Evolutionary conservation across 2,888 invertebrate genomes (phyloP).

Genomic region (Trachelus stipa): DNA sequence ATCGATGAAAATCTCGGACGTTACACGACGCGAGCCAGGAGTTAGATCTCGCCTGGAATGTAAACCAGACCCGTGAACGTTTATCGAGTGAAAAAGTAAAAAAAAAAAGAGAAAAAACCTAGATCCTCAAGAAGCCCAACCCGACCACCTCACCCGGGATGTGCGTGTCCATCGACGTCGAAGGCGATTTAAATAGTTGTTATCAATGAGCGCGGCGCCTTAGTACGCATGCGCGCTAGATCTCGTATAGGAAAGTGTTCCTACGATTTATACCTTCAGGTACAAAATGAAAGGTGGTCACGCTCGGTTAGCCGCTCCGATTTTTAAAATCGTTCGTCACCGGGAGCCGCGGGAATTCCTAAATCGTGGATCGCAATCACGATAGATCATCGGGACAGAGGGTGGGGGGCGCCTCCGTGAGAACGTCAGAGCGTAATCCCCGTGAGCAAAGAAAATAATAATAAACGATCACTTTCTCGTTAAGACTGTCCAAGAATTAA

Average conservation of each 20-base stretch:
- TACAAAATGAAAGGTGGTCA: neutral
- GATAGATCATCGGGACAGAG: neutral
- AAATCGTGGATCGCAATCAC: neutral
- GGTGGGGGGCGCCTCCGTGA: neutral
- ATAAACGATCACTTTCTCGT: neutral
- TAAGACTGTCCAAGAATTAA: neutral
- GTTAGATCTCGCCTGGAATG: neutral
- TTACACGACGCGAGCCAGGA: neutral
- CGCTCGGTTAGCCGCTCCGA: neutral
- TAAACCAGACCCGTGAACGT: neutral
- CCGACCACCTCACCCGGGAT: conserved; percentile 16
- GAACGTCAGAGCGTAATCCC: neutral
- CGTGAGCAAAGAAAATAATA: neutral
- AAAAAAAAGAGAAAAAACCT: neutral
- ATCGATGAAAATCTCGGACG: conserved; percentile 1
- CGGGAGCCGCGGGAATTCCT: neutral
- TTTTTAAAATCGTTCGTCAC: neutral
- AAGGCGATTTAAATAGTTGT: conserved; percentile 35
- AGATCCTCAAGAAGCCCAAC: neutral
- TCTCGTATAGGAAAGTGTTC: neutral
- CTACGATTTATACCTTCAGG: neutral
- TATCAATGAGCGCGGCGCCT: conserved; percentile 20
- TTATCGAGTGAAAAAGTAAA: neutral
- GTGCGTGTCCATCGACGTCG: conserved; percentile 17
- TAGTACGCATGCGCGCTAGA: neutral